These are phyloP conservation scores for Drosophila parthenogenetica DNA, from an alignment of 2,888 invertebrate species.

Conservation along the genomic window DNA sequence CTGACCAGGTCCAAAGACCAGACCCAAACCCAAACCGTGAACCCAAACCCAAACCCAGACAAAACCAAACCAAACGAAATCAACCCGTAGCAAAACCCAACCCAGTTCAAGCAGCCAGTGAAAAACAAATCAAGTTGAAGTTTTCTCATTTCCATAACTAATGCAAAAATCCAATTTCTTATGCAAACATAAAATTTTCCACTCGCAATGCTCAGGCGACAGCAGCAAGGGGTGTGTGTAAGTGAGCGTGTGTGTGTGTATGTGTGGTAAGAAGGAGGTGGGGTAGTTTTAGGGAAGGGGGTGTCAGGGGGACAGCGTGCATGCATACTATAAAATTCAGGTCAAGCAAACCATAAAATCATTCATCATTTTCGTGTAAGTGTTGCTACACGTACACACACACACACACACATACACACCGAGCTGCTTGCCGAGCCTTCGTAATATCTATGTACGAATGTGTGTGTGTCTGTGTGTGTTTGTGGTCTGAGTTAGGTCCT, in stretches of 20 bases:
- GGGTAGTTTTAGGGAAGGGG: neutral
- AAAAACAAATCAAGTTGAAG: slow-evolving; percentile 81
- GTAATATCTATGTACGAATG: slow-evolving; percentile 31
- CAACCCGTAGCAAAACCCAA: slow-evolving; percentile 9
- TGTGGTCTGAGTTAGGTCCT: slow-evolving; percentile 52
- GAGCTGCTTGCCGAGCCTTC: slow-evolving; percentile 65
- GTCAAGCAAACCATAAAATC: slow-evolving; percentile 84
- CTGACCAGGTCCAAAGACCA: slow-evolving; percentile 65
- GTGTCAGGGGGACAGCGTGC: slow-evolving; percentile 47
- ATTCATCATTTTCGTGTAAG: slow-evolving; percentile 83
- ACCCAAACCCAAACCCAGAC: slow-evolving; percentile 1
- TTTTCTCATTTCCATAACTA: slow-evolving; percentile 84
- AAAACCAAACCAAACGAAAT: slow-evolving; percentile 18
- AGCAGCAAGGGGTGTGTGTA: slow-evolving; percentile 46
- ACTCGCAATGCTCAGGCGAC: slow-evolving; percentile 73
- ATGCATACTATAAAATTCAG: slow-evolving; percentile 82
- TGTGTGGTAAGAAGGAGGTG: slow-evolving; percentile 12
- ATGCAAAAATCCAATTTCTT: slow-evolving; percentile 85
- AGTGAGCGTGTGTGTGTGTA: slow-evolving; percentile 9
- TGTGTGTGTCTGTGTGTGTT: slow-evolving; percentile 17
- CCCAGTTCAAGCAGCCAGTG: slow-evolving; percentile 50
- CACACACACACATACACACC: slow-evolving; percentile 34
- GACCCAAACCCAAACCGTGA: slow-evolving; percentile 26
- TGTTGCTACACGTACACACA: slow-evolving; percentile 69
- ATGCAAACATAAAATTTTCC: slow-evolving; percentile 83